Evolutionary conservation across 2,113 vertebrate species (phyloP).

Genomic region (Mesocricetus auratus): DNA sequence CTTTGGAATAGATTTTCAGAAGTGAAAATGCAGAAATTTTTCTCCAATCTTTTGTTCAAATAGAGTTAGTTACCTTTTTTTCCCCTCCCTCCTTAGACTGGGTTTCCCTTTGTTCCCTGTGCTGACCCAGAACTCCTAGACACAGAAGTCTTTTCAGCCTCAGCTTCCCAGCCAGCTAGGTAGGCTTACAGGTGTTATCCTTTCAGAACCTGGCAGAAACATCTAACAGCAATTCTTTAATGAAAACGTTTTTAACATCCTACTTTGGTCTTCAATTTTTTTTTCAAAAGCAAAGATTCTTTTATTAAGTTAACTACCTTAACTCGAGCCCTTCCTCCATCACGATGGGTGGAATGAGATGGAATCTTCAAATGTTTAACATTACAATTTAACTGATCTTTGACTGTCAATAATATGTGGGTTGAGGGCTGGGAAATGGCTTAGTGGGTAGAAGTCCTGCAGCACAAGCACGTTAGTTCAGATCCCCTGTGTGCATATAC

Average conservation of each 20-base stretch:
- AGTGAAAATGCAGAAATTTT: neutral
- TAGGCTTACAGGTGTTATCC: neutral
- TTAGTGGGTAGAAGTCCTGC: neutral
- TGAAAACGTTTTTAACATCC: too few species aligned
- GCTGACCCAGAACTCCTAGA: neutral
- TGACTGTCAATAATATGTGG: neutral
- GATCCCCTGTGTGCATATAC: too few species aligned
- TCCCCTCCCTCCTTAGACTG: neutral
- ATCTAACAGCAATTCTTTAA: too few species aligned
- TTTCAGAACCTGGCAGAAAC: neutral
- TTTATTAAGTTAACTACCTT: too few species aligned
- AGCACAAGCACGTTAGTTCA: neutral
- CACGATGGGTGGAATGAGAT: too few species aligned
- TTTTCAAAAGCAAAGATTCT: too few species aligned
- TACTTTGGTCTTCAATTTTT: neutral
- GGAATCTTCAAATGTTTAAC: neutral
- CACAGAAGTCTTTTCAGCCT: neutral
- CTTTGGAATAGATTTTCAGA: conserved; percentile 33
- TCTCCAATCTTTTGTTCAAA: neutral
- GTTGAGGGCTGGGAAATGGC: neutral
- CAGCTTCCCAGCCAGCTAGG: neutral
- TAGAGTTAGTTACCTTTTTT: neutral
- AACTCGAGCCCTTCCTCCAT: too few species aligned
- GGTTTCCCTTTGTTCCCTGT: neutral
- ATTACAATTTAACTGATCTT: neutral